These are phyloP conservation scores for Dromaius novaehollandiae DNA, from an alignment of 2,113 vertebrate genomes.

Conservation along the genomic window DNA sequence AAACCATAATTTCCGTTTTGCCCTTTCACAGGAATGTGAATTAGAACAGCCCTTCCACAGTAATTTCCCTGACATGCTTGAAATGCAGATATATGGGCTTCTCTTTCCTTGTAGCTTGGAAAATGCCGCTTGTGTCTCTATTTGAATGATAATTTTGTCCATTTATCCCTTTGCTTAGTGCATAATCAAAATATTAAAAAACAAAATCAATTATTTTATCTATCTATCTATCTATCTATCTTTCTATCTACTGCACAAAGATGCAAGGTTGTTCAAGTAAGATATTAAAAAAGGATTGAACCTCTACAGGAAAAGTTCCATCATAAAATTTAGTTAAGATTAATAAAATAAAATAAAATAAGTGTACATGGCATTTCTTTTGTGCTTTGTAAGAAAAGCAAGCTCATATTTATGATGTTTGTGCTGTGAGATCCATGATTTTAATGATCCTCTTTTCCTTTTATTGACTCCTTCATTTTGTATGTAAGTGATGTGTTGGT, in stretches of 20 bases:
- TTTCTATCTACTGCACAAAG: not conserved
- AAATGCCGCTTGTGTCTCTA: not conserved
- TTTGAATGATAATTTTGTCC: not conserved
- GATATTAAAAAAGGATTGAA: not conserved
- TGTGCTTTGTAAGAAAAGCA: not conserved
- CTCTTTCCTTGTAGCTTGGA: not conserved
- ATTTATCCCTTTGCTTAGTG: not conserved
- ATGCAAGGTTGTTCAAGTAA: not conserved
- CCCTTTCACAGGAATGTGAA: not conserved
- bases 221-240: not conserved
- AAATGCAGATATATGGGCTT: not conserved
- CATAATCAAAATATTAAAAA: not conserved
- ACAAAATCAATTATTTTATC: not conserved
- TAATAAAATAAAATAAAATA: not conserved
- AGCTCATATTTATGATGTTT: not conserved
- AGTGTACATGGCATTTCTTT: not conserved
- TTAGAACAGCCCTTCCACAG: not conserved
- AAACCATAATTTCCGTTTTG: conserved; percentile 33
- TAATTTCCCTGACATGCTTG: not conserved
- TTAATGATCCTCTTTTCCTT: not conserved
- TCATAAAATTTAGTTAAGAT: not conserved
- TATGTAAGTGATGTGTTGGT: not conserved
- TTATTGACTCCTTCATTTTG: not conserved
- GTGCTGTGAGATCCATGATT: not conserved
- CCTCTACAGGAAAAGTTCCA: not conserved